Percentiles rank a stretch among this genome's conserved stretches.
Conservation (phyloP, 2,113 vertebrate species). For the Maccullochella peelii region DNA sequence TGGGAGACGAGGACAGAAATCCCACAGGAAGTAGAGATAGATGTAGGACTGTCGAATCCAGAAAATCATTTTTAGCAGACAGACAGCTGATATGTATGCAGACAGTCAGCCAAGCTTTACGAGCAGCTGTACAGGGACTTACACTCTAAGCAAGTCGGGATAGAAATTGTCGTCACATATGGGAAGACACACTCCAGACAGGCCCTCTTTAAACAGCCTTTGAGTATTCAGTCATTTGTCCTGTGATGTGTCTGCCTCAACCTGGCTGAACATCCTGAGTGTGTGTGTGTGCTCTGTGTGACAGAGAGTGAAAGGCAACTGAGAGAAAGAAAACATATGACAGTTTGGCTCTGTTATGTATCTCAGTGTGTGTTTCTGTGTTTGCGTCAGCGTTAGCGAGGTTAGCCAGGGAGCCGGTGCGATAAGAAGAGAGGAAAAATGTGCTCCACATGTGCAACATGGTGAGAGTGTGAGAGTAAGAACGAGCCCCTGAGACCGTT, state of each 20-base stretch:
- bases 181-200: not conserved
- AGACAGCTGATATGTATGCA: conserved; percentile 39
- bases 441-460: not conserved
- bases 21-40: not conserved
- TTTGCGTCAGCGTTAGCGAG: not conserved
- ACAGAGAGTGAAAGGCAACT: not conserved
- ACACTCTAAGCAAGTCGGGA: not conserved
- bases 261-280: conserved; percentile 1
- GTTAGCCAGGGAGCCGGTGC: not conserved
- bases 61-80: conserved; percentile 35
- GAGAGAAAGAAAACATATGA: not conserved
- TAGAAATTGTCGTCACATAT: conserved; percentile 8
- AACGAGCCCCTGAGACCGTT: not conserved
- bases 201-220: not conserved
- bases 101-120: not conserved
- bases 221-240: conserved; percentile 8
- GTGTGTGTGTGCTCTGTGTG: not conserved
- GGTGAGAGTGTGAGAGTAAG: not conserved
- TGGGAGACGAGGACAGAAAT: not conserved
- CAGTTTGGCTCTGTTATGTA: not conserved
- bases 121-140: conserved; percentile 17
- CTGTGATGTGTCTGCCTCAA: conserved; percentile 26
- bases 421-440: conserved; percentile 13
- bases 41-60: conserved; percentile 4
- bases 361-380: conserved; percentile 1